Evolutionary conservation across 2,113 vertebrate species (phyloP).

Genomic region (Phalacrocorax pelagicus): DNA sequence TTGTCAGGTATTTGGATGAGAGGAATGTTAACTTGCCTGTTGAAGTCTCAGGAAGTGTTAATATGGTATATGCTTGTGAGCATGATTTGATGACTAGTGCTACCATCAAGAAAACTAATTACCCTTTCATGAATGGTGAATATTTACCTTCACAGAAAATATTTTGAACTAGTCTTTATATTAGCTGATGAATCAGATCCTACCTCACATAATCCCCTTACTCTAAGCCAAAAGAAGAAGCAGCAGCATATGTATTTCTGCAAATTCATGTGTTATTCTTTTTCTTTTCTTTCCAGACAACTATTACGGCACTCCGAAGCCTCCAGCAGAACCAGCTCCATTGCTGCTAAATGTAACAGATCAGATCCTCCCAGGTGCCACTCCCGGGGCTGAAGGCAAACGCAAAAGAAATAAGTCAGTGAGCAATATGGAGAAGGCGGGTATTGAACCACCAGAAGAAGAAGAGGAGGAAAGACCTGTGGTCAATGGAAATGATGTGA

Average conservation of each 20-base stretch:
- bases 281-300: constrained; percentile 82
- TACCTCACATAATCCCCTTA: neutral
- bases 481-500: constrained; percentile 89
- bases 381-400: constrained; percentile 93
- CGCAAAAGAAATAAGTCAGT: constrained; percentile 97
- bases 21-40: neutral
- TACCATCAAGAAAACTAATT: neutral
- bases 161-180: neutral
- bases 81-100: neutral
- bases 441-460: constrained; percentile 91
- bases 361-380: constrained; percentile 91
- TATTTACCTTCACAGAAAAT: neutral
- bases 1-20: neutral
- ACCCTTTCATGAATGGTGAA: neutral
- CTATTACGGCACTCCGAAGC: constrained; percentile 98
- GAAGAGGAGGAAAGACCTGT: constrained; percentile 94
- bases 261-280: neutral
- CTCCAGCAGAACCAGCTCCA: constrained; percentile 90
- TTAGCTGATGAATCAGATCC: neutral
- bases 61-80: neutral
- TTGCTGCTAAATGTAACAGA: constrained; percentile 95
- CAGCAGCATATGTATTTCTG: neutral
- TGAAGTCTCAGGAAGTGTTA: neutral
- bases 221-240: neutral
- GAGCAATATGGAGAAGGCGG: constrained; percentile 97